Conservation (phyloP, 2,888 invertebrate species). For the Drepanosiphum platanoidis region DNA sequence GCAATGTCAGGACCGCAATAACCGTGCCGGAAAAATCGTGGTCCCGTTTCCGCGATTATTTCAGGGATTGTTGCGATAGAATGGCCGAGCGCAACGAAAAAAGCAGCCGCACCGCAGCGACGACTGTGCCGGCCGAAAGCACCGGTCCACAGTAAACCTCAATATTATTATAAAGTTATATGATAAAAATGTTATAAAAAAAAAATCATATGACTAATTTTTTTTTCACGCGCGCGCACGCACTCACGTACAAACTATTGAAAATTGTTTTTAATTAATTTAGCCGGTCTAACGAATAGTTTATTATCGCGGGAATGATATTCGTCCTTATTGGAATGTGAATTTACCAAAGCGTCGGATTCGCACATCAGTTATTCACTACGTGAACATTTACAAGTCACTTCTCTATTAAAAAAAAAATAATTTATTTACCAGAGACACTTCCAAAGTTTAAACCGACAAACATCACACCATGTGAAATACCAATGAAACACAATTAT, state of each 20-base stretch:
- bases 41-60: conserved; percentile 96
- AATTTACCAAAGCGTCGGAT: conserved; percentile 43
- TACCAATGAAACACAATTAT: conserved; percentile 31
- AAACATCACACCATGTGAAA: conserved; percentile 31
- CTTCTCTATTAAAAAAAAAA: not conserved
- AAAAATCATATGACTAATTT: conserved; percentile 34
- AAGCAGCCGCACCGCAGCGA: conserved; percentile 57
- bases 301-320: conserved; percentile 55
- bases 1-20: conserved; percentile 98
- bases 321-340: conserved; percentile 57
- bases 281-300: conserved; percentile 57
- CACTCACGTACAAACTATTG: conserved; percentile 52
- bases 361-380: not conserved
- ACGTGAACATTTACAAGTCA: not conserved
- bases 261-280: conserved; percentile 56
- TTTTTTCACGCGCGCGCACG: conserved; percentile 41
- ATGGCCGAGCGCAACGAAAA: conserved; percentile 74
- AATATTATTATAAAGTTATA: conserved; percentile 14
- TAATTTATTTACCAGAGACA: conserved; percentile 44
- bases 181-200: conserved; percentile 10
- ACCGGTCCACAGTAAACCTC: conserved; percentile 57
- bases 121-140: conserved; percentile 61
- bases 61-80: conserved; percentile 96
- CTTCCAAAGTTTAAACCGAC: not conserved
- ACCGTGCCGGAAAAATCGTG: conserved; percentile 99